Base-by-base conservation (phyloP, 2,113 vertebrate species). In the Calyptommatus sinebrachiatus region DNA sequence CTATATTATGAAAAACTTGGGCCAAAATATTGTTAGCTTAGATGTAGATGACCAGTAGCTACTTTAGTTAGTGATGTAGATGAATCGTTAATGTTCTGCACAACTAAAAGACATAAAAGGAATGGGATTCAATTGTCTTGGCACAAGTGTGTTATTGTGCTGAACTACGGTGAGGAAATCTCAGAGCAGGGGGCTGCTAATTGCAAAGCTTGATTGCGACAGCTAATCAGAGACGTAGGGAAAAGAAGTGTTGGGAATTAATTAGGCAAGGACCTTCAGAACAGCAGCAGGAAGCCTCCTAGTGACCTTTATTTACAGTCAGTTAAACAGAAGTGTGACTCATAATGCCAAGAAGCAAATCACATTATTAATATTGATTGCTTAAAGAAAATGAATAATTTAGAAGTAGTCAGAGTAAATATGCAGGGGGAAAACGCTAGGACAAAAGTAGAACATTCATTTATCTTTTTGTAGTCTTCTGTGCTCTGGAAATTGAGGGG, bases 271-370 rank as follows among this genome's bases (percentile, higher is more conserved):
- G 94, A 95, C 95, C 93, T 96, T 95, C 94, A 74, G 89, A 96
- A 94, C 91, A 95, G 92, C 95, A 95, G 95, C 95, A 92, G 95
- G 96, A 95, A 94, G 94, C 89, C 93, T 93, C 94, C 91, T 88
- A 95, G 93, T 96, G 95, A 96, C 96, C 96, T 96, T 96, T 96
- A 96, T 96, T 96, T 96, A 95, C 94, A 96, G 94, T 95, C 94
- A 96, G 94, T 96, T 96, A 96, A 95, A 95, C 94, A 96, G 94
- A 94, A 96, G 93, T 95, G 95, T 94, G 94, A 95, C 95, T 96
- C 94, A 95, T 95, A 96, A 96, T 96, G 94, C 94, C 96, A 95
- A 92, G 86, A 93, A 96, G 91, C 92, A 96, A 95, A 96, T 95
- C 94, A 92, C 94, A 96, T 96, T 95, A 96, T 96, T 96, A 96